A percentile compares a stretch with the other conserved stretches of the same genome.
phyloP scores from a whole-genome alignment of 1,140 invertebrate genomes.

The Antheraea mylitta region DNA sequence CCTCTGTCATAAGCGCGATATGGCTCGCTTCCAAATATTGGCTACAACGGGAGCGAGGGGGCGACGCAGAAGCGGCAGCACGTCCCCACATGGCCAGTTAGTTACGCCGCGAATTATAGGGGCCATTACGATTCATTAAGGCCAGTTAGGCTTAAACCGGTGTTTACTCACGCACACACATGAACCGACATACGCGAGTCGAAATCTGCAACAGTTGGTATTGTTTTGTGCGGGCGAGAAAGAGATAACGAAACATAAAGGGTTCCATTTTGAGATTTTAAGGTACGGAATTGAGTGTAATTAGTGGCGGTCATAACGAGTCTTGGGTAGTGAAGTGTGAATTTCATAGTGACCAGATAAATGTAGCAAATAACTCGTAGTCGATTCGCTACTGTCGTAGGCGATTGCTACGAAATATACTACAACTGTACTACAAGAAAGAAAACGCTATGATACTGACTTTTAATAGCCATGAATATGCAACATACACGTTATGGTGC shows the following conservation, averaged over 20 bases:
- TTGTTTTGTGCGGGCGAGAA: constrained; percentile 46
- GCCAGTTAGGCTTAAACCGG: constrained; percentile 79
- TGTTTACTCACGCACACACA: constrained; percentile 73
- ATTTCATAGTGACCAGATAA: constrained; percentile 22
- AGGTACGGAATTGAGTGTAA: constrained; percentile 65
- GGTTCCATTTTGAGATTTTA: constrained; percentile 58
- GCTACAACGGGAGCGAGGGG: constrained; percentile 30
- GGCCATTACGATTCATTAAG: constrained; percentile 80
- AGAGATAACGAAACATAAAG: constrained; percentile 35
- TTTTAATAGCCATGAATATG: too few relatives aligned
- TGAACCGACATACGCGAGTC: constrained; percentile 31
- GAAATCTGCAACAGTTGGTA: constrained; percentile 59
- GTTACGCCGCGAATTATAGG: constrained; percentile 80
- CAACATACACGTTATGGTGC: too few relatives aligned
- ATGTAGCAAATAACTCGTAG: neutral
- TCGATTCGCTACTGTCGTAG: neutral
- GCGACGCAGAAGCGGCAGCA: constrained; percentile 32
- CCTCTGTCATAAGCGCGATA: constrained; percentile 71
- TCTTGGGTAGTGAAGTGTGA: constrained; percentile 53
- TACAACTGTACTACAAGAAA: neutral
- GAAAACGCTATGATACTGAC: too few relatives aligned
- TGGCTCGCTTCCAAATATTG: constrained; percentile 72
- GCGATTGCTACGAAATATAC: neutral
- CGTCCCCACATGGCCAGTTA: constrained; percentile 77
- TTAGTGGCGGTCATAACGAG: constrained; percentile 67